phyloP scores from a whole-genome alignment of 1,140 invertebrate genomes.

The Bilobella aurantiaca region DNA sequence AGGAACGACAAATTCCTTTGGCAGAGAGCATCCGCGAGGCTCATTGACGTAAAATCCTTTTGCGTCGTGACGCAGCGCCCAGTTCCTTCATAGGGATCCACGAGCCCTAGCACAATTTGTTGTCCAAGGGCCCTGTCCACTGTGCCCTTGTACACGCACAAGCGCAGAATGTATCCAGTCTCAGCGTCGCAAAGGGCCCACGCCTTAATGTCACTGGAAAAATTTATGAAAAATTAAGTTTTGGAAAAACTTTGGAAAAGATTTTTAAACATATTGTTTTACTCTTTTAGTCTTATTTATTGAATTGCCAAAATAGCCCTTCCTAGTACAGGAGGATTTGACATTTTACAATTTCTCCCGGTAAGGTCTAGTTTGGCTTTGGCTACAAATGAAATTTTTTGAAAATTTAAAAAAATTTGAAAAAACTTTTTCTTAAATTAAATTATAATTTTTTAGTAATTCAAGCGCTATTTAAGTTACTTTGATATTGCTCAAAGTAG shows the following conservation, averaged over 20 bases:
- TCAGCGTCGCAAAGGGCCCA: conserved; percentile 30
- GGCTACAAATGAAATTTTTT: no score
- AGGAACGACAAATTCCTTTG: background rate
- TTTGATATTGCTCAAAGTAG: no score
- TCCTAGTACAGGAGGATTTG: background rate
- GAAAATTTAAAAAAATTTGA: no score
- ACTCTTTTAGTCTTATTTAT: no score
- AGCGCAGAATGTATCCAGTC: background rate
- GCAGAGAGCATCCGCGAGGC: background rate
- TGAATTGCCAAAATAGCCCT: conserved; percentile 16
- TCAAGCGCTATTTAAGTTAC: no score
- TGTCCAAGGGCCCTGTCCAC: background rate
- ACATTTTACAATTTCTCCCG: conserved; percentile 26
- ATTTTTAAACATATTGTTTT: no score
- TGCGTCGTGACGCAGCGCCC: background rate
- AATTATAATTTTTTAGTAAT: no score
- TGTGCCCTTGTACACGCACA: background rate
- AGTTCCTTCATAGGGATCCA: background rate
- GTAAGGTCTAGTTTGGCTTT: no score
- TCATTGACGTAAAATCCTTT: background rate
- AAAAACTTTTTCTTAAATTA: no score
- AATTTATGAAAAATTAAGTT: background rate
- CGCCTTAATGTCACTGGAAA: conserved; percentile 26
- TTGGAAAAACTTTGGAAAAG: no score
- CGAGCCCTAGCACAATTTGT: background rate